Evolutionary conservation across 1,140 invertebrate species (phyloP).

Genomic region (Nebria ingens): DNA sequence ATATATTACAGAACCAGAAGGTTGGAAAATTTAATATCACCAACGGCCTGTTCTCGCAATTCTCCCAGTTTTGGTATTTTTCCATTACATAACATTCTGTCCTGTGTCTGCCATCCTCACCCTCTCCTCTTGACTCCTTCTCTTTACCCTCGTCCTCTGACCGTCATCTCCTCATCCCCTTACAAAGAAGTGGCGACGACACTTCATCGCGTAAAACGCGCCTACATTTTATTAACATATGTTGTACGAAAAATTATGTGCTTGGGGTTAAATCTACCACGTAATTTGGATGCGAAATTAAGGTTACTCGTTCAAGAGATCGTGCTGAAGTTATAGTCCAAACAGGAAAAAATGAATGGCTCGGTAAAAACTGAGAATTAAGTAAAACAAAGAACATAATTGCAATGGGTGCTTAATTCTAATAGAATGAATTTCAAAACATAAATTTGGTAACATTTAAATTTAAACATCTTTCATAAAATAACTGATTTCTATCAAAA

Average conservation of each 20-base stretch:
- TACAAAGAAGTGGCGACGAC: not conserved
- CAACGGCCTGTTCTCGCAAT: constrained; percentile 27
- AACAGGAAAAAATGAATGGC: not conserved
- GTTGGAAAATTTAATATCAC: constrained; percentile 34
- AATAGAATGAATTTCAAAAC: no score
- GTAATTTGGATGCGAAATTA: constrained; percentile 3
- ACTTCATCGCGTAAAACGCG: not conserved
- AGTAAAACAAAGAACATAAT: not conserved
- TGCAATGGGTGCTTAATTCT: not conserved
- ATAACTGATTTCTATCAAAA: no score
- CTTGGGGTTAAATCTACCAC: constrained; percentile 1
- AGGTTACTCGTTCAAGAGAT: not conserved
- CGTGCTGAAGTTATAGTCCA: not conserved
- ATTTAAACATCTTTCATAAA: no score
- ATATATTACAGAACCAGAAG: constrained; percentile 32
- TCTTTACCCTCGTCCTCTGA: not conserved
- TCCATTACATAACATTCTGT: constrained; percentile 28
- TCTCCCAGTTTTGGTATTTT: constrained; percentile 30
- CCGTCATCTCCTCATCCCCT: not conserved
- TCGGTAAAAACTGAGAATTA: not conserved
- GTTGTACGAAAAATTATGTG: not conserved
- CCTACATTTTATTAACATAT: constrained; percentile 7
- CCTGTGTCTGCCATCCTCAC: not conserved
- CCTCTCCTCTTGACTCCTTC: not conserved
- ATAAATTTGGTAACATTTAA: no score